Evolutionary conservation across 2,113 vertebrate genomes (phyloP), one percentile per base, ranked within the genome.

Genomic region (Laticauda laticaudata): DNA sequence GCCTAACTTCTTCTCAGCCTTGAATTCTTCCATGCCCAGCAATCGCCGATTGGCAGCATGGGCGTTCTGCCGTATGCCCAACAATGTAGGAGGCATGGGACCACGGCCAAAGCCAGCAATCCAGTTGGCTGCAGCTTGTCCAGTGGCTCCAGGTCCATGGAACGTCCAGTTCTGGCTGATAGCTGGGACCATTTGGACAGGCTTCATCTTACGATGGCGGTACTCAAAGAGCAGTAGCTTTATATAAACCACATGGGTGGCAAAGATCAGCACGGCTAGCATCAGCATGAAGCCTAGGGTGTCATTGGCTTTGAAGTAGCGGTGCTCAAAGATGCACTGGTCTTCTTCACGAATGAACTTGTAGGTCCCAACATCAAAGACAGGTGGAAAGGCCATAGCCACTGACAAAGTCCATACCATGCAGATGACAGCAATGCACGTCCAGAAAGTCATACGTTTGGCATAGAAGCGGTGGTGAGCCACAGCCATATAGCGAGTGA

Each of bases 151-250:
- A 2, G 98, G 99, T 94, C 99, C 99, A 90, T 99, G 98, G 97
- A 99, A 99, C 97, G 99, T 99, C 98, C 99, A 99, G 97, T 99
- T 99, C 97, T 99, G 98, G 97, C 99, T 99, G 97, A 99, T 99
- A 87, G 99, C 99, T 2, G 99, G 99, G 92, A 99, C 98, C 95
- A 99, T 98, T 97, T 99, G 99, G 95, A 99, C 98, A 0, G 99
- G 98, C 97, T 99, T 99, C 98, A 99, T 99, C 98, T 99, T 99
- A 94, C 99, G 98, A 97, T 99, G 98, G 96, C 98, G 97, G 95
- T 99, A 99, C 96, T 99, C 98, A 24, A 99, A 99, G 93, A 99
- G 98, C 95, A 99, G 98, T 92, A 99, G 98, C 97, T 99, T 99
- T 97, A 98, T 98, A 94, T 99, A 99, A 97, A 99, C 98, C 86